A percentile compares a stretch with the other conserved stretches of the same genome.
Conservation (phyloP, 2,113 vertebrate genomes). For the Hippocampus comes region DNA sequence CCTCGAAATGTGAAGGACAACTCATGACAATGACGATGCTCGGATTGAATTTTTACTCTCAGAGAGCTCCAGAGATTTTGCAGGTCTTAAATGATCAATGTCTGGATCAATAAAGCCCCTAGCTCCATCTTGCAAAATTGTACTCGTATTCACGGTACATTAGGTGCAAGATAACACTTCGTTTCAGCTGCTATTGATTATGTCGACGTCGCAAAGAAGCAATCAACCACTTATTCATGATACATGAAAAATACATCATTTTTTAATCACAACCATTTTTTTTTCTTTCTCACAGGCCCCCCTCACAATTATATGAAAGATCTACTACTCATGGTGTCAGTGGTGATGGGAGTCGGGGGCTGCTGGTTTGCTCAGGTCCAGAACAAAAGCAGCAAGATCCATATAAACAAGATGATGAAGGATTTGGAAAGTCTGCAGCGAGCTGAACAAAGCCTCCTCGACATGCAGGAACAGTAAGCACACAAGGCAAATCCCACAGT, state of each 20-base stretch:
- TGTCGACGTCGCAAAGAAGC: background rate
- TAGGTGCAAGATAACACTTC: background rate
- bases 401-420: constrained; percentile 95
- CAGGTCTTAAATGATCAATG: background rate
- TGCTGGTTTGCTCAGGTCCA: constrained; percentile 95
- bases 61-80: background rate
- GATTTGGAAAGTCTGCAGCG: constrained; percentile 94
- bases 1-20: background rate
- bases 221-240: constrained; percentile 1
- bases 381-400: constrained; percentile 88
- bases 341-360: constrained; percentile 92
- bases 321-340: constrained; percentile 88
- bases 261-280: background rate
- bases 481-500: background rate
- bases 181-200: background rate
- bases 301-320: constrained; percentile 98
- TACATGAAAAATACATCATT: background rate
- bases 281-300: constrained; percentile 72
- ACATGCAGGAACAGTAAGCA: constrained; percentile 90
- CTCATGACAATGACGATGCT: background rate
- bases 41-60: background rate
- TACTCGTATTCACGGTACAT: background rate
- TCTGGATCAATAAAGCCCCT: background rate
- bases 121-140: background rate
- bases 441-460: constrained; percentile 88